phyloP scores from a whole-genome alignment of 1,140 invertebrate genomes.

The Achatina immaculata region DNA sequence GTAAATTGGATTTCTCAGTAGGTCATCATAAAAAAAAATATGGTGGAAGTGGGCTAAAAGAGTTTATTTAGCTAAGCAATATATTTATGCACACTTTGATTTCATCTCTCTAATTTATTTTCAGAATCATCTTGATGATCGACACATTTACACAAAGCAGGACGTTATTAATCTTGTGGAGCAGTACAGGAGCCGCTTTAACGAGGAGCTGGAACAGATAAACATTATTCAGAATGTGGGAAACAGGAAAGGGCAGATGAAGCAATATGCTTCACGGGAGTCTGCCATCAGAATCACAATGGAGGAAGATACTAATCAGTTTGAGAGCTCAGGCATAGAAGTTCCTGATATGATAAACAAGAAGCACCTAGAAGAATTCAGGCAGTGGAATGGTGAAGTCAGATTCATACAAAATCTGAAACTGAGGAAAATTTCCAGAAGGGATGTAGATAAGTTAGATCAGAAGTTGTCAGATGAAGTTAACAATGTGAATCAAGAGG shows the following conservation, averaged over 20 bases:
- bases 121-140: slow-evolving; percentile 42
- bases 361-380: slow-evolving; percentile 53
- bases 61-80: no score
- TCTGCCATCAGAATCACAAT: slow-evolving; percentile 56
- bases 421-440: slow-evolving; percentile 49
- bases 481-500: slow-evolving; percentile 15
- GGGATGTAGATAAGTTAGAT: slow-evolving; percentile 45
- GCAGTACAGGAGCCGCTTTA: slow-evolving; percentile 57
- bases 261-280: slow-evolving; percentile 56
- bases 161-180: slow-evolving; percentile 50
- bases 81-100: no score
- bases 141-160: slow-evolving; percentile 49
- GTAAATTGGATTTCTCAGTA: no score
- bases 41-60: no score
- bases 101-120: no score
- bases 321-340: slow-evolving; percentile 58
- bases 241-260: slow-evolving; percentile 51
- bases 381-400: slow-evolving; percentile 58
- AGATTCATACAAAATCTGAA: slow-evolving; percentile 59
- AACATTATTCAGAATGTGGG: slow-evolving; percentile 58
- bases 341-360: slow-evolving; percentile 62
- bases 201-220: slow-evolving; percentile 65
- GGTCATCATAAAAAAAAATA: no score
- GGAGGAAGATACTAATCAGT: slow-evolving; percentile 57
- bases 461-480: slow-evolving; percentile 33